Evolutionary conservation across 2,888 invertebrate species (phyloP).

Genomic region (Sarcophaga caerulescens): DNA sequence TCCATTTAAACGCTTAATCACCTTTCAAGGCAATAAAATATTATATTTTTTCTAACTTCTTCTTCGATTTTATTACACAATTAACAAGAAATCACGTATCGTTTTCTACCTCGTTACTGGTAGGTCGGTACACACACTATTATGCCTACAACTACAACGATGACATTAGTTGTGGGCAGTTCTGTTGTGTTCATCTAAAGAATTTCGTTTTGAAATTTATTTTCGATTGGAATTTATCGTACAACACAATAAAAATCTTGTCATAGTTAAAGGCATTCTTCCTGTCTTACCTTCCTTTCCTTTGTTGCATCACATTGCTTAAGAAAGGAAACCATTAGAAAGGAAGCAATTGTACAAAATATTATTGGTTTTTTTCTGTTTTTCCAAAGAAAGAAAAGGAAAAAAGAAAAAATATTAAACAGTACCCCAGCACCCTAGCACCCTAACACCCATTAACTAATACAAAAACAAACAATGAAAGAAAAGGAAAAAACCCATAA

Average conservation of each 20-base stretch:
- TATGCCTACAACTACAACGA: background rate
- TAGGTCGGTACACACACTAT: background rate
- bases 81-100: constrained; percentile 77
- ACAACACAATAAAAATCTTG: constrained; percentile 30
- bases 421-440: background rate
- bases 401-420: constrained; percentile 36
- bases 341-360: constrained; percentile 22
- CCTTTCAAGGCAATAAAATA: constrained; percentile 59
- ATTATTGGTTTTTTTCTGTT: constrained; percentile 48
- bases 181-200: background rate
- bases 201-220: background rate
- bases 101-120: background rate
- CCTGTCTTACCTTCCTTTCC: too few relatives aligned
- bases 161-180: too few relatives aligned
- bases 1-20: constrained; percentile 48
- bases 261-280: constrained; percentile 30
- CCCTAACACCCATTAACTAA: background rate
- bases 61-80: constrained; percentile 70
- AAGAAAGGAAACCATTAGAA: background rate
- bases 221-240: constrained; percentile 15
- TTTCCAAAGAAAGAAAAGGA: background rate
- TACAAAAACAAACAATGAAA: background rate
- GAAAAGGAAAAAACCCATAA: constrained; percentile 3
- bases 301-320: too few relatives aligned
- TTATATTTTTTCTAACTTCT: background rate